Evolutionary conservation across 1,140 invertebrate species (phyloP).

Genomic region (Cherax destructor): DNA sequence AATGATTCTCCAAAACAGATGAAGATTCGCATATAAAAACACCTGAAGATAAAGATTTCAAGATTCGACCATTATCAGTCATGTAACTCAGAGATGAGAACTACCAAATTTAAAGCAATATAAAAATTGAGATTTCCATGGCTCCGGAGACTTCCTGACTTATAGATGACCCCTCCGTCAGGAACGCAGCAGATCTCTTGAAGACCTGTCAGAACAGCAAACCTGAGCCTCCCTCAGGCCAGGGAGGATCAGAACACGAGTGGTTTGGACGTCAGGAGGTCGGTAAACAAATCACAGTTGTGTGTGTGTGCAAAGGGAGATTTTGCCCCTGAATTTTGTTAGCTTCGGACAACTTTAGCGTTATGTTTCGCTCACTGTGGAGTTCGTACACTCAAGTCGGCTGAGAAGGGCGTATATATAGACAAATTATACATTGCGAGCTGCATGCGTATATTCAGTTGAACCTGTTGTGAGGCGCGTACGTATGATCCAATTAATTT

Average conservation of each 20-base stretch:
- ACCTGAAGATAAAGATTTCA: too few relatives aligned
- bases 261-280: background rate
- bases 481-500: conserved; percentile 44
- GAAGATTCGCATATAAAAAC: background rate
- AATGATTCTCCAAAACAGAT: too few relatives aligned
- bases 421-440: conserved; percentile 13
- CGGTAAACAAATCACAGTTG: background rate
- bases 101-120: background rate
- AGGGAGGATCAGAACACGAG: background rate
- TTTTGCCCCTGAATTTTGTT: background rate
- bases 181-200: background rate
- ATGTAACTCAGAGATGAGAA: too few relatives aligned
- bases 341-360: background rate
- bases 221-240: background rate
- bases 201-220: background rate
- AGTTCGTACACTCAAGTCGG: background rate
- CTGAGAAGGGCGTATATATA: conserved; percentile 9
- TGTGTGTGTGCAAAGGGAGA: too few relatives aligned
- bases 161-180: background rate
- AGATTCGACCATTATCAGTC: too few relatives aligned
- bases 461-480: conserved; percentile 31
- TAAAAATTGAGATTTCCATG: background rate
- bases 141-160: background rate
- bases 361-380: background rate
- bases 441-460: conserved; percentile 24